These are phyloP conservation scores for Ichneumoninae sp. DNA, from an alignment of 2,888 invertebrate genomes.

Conservation along the genomic window DNA sequence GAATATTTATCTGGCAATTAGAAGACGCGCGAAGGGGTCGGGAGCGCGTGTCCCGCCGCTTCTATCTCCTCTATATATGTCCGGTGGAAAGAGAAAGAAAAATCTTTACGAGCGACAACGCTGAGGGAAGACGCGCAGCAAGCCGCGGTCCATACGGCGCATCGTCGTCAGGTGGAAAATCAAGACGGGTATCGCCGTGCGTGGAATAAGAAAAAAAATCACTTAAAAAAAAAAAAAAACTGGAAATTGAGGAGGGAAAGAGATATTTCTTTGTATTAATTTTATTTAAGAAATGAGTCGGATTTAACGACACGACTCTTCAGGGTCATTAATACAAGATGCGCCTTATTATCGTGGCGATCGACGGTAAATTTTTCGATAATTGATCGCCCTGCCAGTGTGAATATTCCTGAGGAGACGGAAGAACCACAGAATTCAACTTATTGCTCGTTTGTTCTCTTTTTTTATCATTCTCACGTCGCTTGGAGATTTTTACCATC, in stretches of 20 bases:
- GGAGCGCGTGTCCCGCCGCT: conserved; percentile 65
- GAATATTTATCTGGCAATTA: conserved; percentile 74
- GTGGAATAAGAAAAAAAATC: neutral
- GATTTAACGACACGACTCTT: conserved; percentile 50
- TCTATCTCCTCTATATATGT: conserved; percentile 64
- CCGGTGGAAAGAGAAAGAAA: conserved; percentile 64
- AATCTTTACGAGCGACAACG: conserved; percentile 59
- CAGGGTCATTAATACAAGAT: conserved; percentile 51
- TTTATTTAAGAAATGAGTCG: conserved; percentile 15
- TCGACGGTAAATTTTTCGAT: conserved; percentile 48
- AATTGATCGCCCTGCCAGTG: conserved; percentile 43
- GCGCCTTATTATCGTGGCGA: conserved; percentile 57
- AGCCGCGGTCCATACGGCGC: neutral
- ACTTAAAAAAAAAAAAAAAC: neutral
- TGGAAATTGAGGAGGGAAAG: neutral
- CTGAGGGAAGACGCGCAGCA: neutral
- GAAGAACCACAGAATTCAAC: conserved; percentile 14
- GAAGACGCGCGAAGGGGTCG: conserved; percentile 58
- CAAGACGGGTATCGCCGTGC: conserved; percentile 32
- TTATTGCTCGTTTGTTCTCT: conserved; percentile 27
- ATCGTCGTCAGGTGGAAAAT: conserved; percentile 25
- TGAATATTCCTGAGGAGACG: neutral
- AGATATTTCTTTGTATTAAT: conserved; percentile 12
- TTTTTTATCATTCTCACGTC: neutral
- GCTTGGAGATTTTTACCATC: conserved; percentile 20